Base-by-base conservation (phyloP, 2,797 vertebrate genomes). In the Allobates femoralis region DNA sequence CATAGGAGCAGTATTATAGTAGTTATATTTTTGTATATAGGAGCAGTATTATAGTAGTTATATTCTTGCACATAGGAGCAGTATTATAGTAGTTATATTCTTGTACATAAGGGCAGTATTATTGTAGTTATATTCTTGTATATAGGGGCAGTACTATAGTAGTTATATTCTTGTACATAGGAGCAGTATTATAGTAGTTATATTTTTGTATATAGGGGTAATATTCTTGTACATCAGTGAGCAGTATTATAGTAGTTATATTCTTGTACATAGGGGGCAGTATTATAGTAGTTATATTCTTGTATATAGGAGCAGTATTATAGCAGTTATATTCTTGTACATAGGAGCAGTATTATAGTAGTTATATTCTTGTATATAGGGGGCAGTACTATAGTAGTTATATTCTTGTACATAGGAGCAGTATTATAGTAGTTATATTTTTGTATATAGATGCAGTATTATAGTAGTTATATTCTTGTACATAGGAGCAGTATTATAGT, bases 231-330 rank as follows among this genome's bases (percentile, higher is more conserved):
- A 41, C 37, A 41, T 41, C n/a, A 41, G 37, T 1, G 37, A 1
- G 37, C 69, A 46, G 69, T 73, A 73, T 46, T 73, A 73, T 73
- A 46, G 69, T 46, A 73, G 37, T 41, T 41, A 41, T 41, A 41
- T 71, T 67, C 66, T 67, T 71, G 67, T 71, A 71, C 7, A 71
- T 71, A 41, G 67, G 64, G n/a, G 7, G 26, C 32, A 71, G 67
- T 41, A 71, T 71, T 71, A 41, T 73, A 73, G 69, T 46, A 73
- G 69, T 73, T 73, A 46, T 73, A 73, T 73, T 73, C 69, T 73
- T 73, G 69, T 73, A 73, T 19, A 73, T 46, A 26, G 69, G 69
- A 1, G 69, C 69, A 73, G 69, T 73, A 73, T 46, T 73, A 73
- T 73, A 46, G 69, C n/a, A 73, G 37, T 41, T 41, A 41, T 41